A percentile compares a stretch with the other conserved stretches of the same genome.
phyloP scores from a whole-genome alignment of 2,888 invertebrate genomes.

The Sepiola atlantica region DNA sequence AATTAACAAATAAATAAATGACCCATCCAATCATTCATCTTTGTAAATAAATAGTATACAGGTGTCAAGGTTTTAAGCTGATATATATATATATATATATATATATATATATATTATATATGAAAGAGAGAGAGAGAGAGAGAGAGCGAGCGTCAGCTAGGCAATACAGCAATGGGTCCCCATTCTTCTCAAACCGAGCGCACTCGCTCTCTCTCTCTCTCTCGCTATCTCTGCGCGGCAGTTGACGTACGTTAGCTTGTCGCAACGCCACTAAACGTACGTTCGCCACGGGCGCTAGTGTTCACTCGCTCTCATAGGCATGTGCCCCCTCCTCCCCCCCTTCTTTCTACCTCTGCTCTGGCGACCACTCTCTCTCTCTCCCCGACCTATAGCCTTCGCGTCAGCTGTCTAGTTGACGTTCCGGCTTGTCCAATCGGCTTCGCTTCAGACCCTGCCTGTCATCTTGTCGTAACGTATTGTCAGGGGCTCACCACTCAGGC shows the following conservation, averaged over 20 bases:
- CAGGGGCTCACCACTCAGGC: background rate
- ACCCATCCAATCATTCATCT: too few species aligned
- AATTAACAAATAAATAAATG: too few species aligned
- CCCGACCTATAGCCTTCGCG: background rate
- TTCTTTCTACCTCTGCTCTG: background rate
- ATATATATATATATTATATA: too few species aligned
- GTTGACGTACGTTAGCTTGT: constrained; percentile 20
- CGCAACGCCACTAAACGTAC: constrained; percentile 32
- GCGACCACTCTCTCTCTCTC: too few species aligned
- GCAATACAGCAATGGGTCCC: too few species aligned
- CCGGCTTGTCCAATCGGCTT: constrained; percentile 21
- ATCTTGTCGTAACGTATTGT: constrained; percentile 32
- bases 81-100: too few species aligned
- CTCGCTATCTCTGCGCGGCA: background rate
- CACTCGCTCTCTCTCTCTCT: background rate
- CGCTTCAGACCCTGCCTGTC: constrained; percentile 21
- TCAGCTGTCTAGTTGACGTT: constrained; percentile 32
- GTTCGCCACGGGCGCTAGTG: background rate
- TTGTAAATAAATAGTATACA: too few species aligned
- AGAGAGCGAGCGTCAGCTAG: too few species aligned
- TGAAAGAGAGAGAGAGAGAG: too few species aligned
- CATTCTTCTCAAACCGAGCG: too few species aligned
- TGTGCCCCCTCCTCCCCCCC: background rate
- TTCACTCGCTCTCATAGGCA: background rate
- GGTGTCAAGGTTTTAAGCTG: too few species aligned